Base-by-base conservation (phyloP, 1,140 invertebrate genomes). In the Nasonia giraulti region DNA sequence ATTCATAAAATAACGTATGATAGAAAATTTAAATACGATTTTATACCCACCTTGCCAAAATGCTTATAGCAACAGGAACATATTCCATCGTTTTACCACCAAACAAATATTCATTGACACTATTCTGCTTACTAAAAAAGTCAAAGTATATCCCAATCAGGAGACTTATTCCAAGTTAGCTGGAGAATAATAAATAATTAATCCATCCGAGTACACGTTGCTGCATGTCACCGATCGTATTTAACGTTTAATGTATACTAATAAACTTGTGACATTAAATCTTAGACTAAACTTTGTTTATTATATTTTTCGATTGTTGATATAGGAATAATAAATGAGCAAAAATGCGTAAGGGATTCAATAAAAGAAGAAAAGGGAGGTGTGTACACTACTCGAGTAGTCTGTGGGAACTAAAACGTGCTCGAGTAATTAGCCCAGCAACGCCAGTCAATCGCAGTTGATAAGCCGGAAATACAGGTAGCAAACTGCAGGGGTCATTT, bases 91-190 rank as follows among this genome's bases (percentile, higher is more conserved):
- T 95, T 88, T 96, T 96, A 10, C 96, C 96, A 7, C 96, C 97
- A 94, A 98, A 95, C 23, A 98, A 93, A 89, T 97, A 98, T 85
- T 97, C 96, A 0, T 95, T 92, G 0, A 96, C 95, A 0, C 95
- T 96, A 82, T 96, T 95, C 89, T 97, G 96, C 87, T 96, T 96
- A 7, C 96, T 95, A 89, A 95, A 96, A 89, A 95, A 97, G 1
- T 96, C 97, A 91, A 97, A 97, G 92, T 96, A 97, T 2, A 97
- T 91, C 0, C 97, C 97, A 85, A 97, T 97, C 2, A 95, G 20
- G 0, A 96, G 93, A 2, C 96, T 97, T 2, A 96, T 85, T 0
- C 95, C 90, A 77, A 97, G 91, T 94, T 97, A 95, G 10, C 91
- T 89, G 0, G 92, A 94, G 88, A 97, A 97, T 12, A 97, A 94